Evolutionary conservation across 1,140 invertebrate genomes (phyloP), one percentile per base, ranked within the genome.

Genomic region (Platyscapa corneri): DNA sequence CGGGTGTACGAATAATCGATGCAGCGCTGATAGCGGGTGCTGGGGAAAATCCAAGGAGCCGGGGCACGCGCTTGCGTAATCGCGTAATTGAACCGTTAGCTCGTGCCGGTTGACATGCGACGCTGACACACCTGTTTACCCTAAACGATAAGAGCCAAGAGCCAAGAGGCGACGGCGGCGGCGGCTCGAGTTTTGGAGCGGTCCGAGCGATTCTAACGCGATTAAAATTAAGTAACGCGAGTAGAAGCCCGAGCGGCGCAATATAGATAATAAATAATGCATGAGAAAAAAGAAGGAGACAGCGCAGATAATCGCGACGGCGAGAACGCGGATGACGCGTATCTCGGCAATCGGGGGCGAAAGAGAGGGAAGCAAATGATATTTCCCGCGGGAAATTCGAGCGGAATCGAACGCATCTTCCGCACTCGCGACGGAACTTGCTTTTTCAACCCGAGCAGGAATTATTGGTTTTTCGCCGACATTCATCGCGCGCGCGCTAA

Each of bases 1-100:
- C 23, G 70, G 70, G 37, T 42, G 12, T n/a, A 74, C 37, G 70
- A 74, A 74, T 74, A 74, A 74, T 42, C 70, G 70, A 74, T 60
- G 27, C 27, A 27, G 56, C 56, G 23, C 23, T 60, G 56, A 60
- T 74, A 74, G 37, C 37, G 70, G 70, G 37, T 74, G 39, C 70
- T n/a, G 67, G 70, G 70, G 42, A 42, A 74, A 42, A 42, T 39
- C n/a, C 30, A 70, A 70, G 23, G 70, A 42, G 70, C 39, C 37
- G 34, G 6, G 20, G 6, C 34, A 14, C 10, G 34, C 27, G 67
- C 34, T 3, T 74, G 37, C 70, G 70, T 74, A 74, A 74, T 42
- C 37, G 23, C 37, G 70, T 74, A 74, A 74, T 74, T 74, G 70
- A 74, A 74, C 70, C 70, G 70, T 74, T 74, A 42, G 37, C 37